phyloP scores from a whole-genome alignment of 1,140 invertebrate species.

The Drosophila melanogaster region DNA sequence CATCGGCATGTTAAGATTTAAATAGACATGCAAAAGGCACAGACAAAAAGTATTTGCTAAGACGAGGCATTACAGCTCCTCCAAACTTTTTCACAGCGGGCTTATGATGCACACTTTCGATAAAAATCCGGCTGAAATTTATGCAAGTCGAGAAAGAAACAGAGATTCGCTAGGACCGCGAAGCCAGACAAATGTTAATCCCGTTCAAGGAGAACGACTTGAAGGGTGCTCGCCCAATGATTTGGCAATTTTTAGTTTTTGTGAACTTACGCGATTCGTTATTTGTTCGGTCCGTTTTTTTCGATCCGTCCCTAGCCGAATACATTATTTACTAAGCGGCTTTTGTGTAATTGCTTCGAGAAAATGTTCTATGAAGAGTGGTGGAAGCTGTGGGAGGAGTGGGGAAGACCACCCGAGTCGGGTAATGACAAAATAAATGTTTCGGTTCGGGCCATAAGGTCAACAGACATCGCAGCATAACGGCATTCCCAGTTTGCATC shows the following conservation, averaged over 20 bases:
- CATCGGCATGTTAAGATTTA: slow-evolving; percentile 78
- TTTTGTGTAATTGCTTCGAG: slow-evolving; percentile 73
- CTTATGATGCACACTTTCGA: slow-evolving; percentile 78
- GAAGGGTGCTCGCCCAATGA: slow-evolving; percentile 62
- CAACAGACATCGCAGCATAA: slow-evolving; percentile 54
- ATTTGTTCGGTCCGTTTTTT: slow-evolving; percentile 8
- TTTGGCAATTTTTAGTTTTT: slow-evolving; percentile 67
- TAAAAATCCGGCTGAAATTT: slow-evolving; percentile 66
- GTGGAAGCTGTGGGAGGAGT: slow-evolving; percentile 1
- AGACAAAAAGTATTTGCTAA: slow-evolving; percentile 4
- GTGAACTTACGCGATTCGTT: slow-evolving; percentile 46
- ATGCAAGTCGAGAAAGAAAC: slow-evolving; percentile 60
- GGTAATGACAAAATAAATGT: slow-evolving; percentile 76
- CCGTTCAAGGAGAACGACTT: slow-evolving; percentile 36
- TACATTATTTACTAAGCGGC: slow-evolving; percentile 72
- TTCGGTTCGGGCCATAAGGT: slow-evolving; percentile 54
- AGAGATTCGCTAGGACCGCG: slow-evolving; percentile 45
- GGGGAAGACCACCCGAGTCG: slow-evolving; percentile 59
- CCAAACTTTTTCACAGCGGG: slow-evolving; percentile 63
- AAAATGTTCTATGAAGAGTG: slow-evolving; percentile 31
- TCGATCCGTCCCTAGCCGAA: slow-evolving; percentile 14
- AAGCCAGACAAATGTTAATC: slow-evolving; percentile 55
- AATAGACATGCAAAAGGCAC: slow-evolving; percentile 65
- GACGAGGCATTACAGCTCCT: slow-evolving; percentile 22
- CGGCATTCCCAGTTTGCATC: slow-evolving; percentile 33